A percentile compares a stretch with the other conserved stretches of the same genome.
These are phyloP conservation scores for Geothlypis trichas DNA, from an alignment of 2,113 vertebrate species.

Conservation along the genomic window DNA sequence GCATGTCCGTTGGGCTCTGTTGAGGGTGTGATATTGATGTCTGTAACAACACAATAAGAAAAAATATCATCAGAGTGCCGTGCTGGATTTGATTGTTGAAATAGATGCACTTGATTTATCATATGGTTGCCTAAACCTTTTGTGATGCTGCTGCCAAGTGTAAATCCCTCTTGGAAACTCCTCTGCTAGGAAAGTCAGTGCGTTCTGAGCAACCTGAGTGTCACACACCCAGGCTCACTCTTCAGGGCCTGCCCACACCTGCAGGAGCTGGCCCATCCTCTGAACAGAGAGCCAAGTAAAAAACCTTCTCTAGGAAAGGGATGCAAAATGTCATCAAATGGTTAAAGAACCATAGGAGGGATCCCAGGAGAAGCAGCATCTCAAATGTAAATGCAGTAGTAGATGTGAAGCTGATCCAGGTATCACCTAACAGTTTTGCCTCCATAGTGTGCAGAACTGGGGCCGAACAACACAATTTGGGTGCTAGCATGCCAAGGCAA, in stretches of 20 bases:
- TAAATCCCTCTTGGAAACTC: neutral
- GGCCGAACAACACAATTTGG: neutral
- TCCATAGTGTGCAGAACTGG: neutral
- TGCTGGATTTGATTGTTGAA: neutral
- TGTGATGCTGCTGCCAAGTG: neutral
- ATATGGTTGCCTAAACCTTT: neutral
- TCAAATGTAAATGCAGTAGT: neutral
- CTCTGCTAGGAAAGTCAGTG: neutral
- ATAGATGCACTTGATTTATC: neutral
- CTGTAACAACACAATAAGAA: neutral
- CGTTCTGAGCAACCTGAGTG: neutral
- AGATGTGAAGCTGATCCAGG: neutral
- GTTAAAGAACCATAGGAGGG: neutral
- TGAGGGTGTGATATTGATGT: neutral
- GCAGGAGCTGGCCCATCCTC: neutral
- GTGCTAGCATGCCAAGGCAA: neutral
- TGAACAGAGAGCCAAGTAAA: neutral
- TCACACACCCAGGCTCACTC: neutral
- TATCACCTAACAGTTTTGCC: neutral
- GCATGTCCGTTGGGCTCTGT: neutral
- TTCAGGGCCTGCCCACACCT: neutral
- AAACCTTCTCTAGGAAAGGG: neutral
- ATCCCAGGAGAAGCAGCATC: neutral
- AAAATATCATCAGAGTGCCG: neutral
- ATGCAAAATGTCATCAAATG: neutral